Percentiles rank a stretch among this genome's conserved stretches.
phyloP scores from a whole-genome alignment of 2,797 vertebrate species.

The Distichodus sexfasciatus region DNA sequence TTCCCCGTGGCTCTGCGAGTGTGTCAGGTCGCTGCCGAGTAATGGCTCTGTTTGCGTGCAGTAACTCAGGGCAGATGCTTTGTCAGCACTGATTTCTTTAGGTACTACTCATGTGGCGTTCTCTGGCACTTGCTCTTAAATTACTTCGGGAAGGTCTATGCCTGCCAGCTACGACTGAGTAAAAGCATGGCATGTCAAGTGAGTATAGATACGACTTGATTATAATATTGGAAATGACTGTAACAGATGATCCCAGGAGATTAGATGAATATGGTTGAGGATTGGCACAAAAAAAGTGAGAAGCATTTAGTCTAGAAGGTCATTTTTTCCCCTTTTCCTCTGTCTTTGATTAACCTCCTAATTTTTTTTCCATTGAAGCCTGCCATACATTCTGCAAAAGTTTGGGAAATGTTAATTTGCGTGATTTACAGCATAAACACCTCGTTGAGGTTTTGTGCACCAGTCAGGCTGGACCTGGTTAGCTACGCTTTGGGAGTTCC shows the following conservation, averaged over 20 bases:
- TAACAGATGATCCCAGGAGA: constrained; percentile 67
- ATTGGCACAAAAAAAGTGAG: constrained; percentile 49
- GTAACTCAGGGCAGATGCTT: constrained; percentile 69
- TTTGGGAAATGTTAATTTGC: constrained; percentile 37
- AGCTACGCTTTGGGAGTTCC: constrained; percentile 32
- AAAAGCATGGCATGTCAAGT: constrained; percentile 58
- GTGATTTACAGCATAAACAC: constrained; percentile 58
- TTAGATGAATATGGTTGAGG: constrained; percentile 57
- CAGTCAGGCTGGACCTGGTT: constrained; percentile 37
- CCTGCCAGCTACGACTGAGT: constrained; percentile 50
- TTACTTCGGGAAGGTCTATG: constrained; percentile 57
- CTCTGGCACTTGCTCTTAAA: constrained; percentile 54
- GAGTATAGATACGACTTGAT: constrained; percentile 54
- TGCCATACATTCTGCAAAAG: constrained; percentile 1
- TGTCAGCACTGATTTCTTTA: constrained; percentile 66
- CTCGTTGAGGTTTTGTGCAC: constrained; percentile 37
- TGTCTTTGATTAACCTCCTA: constrained; percentile 48
- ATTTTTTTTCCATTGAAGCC: constrained; percentile 36
- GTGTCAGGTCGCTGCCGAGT: constrained; percentile 43
- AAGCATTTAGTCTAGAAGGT: constrained; percentile 24
- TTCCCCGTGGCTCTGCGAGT: constrained; percentile 50
- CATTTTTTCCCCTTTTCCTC: constrained; percentile 56
- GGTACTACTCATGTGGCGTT: constrained; percentile 47
- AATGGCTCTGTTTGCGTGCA: constrained; percentile 35
- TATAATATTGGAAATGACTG: constrained; percentile 65